phyloP scores from a whole-genome alignment of 2,888 invertebrate species.

The Acanthosepion esculentum region DNA sequence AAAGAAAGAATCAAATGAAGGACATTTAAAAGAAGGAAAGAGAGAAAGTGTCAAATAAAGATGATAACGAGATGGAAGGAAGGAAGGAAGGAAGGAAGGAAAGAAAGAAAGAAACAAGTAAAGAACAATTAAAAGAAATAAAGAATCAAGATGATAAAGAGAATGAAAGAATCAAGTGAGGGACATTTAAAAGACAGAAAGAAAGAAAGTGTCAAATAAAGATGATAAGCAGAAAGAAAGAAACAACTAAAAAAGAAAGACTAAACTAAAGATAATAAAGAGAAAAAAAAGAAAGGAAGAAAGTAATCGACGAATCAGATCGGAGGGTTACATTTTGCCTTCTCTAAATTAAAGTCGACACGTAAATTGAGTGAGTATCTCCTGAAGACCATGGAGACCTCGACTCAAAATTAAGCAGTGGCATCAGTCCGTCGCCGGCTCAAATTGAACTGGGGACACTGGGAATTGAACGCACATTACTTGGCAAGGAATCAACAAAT shows the following conservation, averaged over 20 bases:
- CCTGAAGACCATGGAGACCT: not conserved
- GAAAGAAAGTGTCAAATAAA: no score
- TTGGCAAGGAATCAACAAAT: not conserved
- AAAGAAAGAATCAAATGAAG: no score
- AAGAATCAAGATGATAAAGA: no score
- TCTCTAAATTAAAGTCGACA: slow-evolving; percentile 16
- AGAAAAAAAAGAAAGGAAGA: not conserved
- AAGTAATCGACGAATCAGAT: not conserved
- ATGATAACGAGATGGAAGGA: no score
- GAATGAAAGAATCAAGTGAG: no score
- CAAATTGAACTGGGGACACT: slow-evolving; percentile 18
- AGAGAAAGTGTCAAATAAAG: no score
- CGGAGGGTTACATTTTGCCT: not conserved
- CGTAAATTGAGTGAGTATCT: not conserved
- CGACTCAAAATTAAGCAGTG: not conserved
- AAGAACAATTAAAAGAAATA: no score
- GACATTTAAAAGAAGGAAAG: no score
- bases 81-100: no score
- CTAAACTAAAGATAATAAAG: not conserved
- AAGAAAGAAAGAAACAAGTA: no score
- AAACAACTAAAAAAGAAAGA: not conserved
- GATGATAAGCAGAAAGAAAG: not conserved
- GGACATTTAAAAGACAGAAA: no score
- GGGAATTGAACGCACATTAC: not conserved
- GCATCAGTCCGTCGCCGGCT: not conserved